Evolutionary conservation across 2,113 vertebrate genomes (phyloP).

Genomic region (Glaucidium brasilianum): DNA sequence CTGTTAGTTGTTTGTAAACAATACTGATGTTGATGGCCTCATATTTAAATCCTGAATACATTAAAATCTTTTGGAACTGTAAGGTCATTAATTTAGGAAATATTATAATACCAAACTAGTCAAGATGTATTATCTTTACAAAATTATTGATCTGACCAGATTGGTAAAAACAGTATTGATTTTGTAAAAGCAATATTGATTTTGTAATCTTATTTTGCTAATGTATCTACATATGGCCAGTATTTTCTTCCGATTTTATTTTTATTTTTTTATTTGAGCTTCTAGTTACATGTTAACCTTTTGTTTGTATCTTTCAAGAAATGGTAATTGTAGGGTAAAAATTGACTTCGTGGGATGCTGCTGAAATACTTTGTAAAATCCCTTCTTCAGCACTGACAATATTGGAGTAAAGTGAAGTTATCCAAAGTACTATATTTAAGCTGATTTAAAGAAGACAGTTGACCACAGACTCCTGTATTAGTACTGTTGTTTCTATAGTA

Average conservation of each 20-base stretch:
- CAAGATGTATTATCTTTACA: neutral
- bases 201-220: neutral
- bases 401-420: neutral
- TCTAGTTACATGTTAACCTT: neutral
- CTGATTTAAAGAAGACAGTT: neutral
- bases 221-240: neutral
- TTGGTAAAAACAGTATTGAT: neutral
- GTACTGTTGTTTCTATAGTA: neutral
- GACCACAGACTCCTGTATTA: neutral
- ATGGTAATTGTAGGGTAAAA: neutral
- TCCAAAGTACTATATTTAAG: neutral
- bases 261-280: neutral
- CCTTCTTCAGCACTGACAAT: neutral
- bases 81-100: neutral
- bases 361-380: neutral
- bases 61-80: neutral
- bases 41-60: neutral
- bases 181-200: neutral
- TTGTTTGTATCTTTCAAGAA: neutral
- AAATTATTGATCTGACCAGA: neutral
- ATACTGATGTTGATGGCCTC: neutral
- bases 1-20: neutral
- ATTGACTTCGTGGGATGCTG: fast-evolving
- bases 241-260: neutral
- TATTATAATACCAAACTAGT: neutral